Percentiles rank a stretch among this genome's conserved stretches.
Evolutionary conservation across 2,113 vertebrate genomes (phyloP).

Genomic region (Muntiacus muntjak): DNA sequence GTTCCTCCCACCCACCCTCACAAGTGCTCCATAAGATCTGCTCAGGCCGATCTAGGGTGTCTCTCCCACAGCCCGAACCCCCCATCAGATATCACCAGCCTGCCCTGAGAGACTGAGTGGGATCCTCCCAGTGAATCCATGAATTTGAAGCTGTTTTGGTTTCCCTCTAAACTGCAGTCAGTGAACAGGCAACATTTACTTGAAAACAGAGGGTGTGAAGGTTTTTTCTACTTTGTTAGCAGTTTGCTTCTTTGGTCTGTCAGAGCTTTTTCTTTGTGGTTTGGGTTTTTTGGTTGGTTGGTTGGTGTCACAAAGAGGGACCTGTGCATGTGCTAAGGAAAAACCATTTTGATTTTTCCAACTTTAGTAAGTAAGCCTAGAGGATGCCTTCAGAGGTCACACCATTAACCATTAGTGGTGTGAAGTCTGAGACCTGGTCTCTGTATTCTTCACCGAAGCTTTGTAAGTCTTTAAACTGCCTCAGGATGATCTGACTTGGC

Average conservation of each 20-base stretch:
- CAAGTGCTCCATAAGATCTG: background rate
- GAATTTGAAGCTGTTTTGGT: background rate
- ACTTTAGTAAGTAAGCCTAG: background rate
- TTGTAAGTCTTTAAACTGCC: background rate
- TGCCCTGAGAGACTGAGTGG: background rate
- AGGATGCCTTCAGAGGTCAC: background rate
- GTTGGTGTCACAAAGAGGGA: slow-evolving; percentile 1
- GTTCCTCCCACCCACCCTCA: background rate
- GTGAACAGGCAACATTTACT: background rate
- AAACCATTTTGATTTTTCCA: slow-evolving; percentile 25
- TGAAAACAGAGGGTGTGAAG: background rate
- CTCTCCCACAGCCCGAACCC: background rate
- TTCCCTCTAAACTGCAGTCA: background rate
- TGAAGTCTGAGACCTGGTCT: background rate
- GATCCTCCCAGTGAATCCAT: background rate
- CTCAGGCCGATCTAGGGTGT: background rate
- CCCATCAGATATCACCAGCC: background rate
- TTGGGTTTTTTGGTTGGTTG: background rate
- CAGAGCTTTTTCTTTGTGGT: slow-evolving; percentile 1
- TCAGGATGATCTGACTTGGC: background rate
- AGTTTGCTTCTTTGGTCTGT: background rate
- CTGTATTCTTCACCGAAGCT: background rate
- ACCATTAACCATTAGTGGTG: background rate
- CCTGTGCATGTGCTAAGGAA: background rate
- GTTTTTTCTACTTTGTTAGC: background rate